These are phyloP conservation scores for Epinephelus fuscoguttatus DNA, from an alignment of 2,113 vertebrate species.

Conservation along the genomic window DNA sequence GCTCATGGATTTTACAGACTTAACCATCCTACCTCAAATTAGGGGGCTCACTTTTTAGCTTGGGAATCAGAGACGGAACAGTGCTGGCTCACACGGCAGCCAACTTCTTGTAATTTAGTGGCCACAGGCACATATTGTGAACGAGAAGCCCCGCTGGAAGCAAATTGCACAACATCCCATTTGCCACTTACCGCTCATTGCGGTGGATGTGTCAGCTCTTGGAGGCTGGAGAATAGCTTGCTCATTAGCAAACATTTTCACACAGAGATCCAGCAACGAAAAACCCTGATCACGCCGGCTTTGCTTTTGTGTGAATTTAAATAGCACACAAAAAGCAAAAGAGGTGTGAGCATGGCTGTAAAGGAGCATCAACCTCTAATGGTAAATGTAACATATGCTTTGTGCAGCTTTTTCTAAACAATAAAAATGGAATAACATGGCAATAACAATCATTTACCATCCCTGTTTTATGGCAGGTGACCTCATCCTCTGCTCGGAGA, in stretches of 20 bases:
- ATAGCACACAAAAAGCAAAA: no score
- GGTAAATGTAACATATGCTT: no score
- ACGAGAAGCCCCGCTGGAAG: neutral
- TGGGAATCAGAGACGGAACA: neutral
- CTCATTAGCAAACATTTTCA: neutral
- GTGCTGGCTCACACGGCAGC: neutral
- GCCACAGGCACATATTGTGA: neutral
- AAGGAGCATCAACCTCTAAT: no score
- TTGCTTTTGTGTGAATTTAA: no score
- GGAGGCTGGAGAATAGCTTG: neutral
- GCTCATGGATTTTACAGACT: constrained; percentile 4
- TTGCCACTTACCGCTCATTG: neutral
- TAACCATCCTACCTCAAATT: constrained; percentile 16
- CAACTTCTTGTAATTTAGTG: neutral
- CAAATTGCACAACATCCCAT: neutral
- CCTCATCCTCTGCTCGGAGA: no score
- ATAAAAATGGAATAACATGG: no score
- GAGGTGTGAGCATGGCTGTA: no score
- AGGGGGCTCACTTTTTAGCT: neutral
- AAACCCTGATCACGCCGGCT: no score
- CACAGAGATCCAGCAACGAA: no score
- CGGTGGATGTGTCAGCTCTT: neutral
- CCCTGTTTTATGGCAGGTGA: no score
- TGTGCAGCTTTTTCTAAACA: no score
- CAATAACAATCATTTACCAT: no score